Conservation (phyloP, 2,113 vertebrate genomes). For the Lophius piscatorius region DNA sequence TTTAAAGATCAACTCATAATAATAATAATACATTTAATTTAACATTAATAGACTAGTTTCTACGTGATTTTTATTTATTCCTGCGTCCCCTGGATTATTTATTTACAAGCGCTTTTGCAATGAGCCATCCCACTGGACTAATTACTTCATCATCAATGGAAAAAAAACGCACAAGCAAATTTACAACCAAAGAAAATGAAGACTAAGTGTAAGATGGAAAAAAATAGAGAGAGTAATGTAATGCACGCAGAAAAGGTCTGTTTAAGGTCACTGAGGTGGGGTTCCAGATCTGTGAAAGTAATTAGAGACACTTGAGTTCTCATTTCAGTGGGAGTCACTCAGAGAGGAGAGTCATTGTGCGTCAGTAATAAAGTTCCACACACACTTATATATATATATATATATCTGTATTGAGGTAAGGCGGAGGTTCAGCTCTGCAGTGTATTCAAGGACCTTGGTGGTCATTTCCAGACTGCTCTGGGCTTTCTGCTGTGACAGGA, state of each 20-base stretch:
- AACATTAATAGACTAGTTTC: no score
- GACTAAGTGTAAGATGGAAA: no score
- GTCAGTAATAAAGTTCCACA: constrained; percentile 1
- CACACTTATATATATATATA: no score
- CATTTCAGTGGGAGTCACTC: constrained; percentile 9
- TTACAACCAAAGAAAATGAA: no score
- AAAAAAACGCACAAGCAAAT: neutral
- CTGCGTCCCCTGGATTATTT: neutral
- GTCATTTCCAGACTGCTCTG: constrained; percentile 13
- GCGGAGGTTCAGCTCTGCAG: constrained; percentile 8
- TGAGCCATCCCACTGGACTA: neutral
- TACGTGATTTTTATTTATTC: no score
- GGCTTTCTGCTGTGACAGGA: constrained; percentile 7
- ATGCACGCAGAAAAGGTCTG: constrained; percentile 4
- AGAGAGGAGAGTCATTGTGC: neutral
- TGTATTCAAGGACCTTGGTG: constrained; percentile 10
- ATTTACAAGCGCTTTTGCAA: neutral
- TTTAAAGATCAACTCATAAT: no score
- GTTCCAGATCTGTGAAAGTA: neutral
- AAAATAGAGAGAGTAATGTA: constrained; percentile 18
- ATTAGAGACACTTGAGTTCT: constrained; percentile 33
- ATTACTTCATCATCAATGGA: no score
- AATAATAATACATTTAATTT: no score
- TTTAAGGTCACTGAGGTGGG: neutral
- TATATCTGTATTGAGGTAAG: constrained; percentile 3